Conservation (phyloP, 2,888 invertebrate genomes). For the Drosophila diplacantha region DNA sequence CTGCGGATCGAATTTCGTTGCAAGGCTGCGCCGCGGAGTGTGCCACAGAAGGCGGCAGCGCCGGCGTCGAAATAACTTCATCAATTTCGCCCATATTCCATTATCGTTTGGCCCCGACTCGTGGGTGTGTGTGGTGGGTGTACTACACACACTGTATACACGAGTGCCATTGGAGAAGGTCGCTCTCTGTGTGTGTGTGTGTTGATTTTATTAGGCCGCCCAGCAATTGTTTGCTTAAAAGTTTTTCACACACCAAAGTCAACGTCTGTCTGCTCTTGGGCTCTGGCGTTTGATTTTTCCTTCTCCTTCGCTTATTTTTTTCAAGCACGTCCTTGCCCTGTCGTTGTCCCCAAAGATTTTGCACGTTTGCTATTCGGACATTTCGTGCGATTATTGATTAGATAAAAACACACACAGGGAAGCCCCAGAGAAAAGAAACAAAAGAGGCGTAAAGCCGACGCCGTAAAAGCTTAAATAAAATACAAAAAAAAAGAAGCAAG, state of each 20-base stretch:
- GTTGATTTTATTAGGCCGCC: slow-evolving; percentile 63
- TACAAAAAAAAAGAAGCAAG: slow-evolving; percentile 25
- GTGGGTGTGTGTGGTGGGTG: slow-evolving; percentile 1
- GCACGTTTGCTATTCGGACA: slow-evolving; percentile 70
- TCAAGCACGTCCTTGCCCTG: slow-evolving; percentile 54
- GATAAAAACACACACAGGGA: slow-evolving; percentile 52
- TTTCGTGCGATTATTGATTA: slow-evolving; percentile 68
- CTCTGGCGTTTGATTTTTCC: slow-evolving; percentile 26
- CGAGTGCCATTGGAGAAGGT: slow-evolving; percentile 1
- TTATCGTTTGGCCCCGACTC: slow-evolving; percentile 29
- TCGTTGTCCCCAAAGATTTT: slow-evolving; percentile 63
- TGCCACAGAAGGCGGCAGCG: slow-evolving; percentile 18
- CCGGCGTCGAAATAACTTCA: slow-evolving; percentile 49
- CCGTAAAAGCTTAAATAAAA: slow-evolving; percentile 32
- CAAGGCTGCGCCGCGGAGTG: slow-evolving; percentile 39
- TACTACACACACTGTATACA: slow-evolving; percentile 10
- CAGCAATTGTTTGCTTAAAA: slow-evolving; percentile 66
- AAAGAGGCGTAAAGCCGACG: slow-evolving; percentile 39
- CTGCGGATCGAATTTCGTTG: slow-evolving; percentile 42
- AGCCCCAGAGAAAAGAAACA: slow-evolving; percentile 22
- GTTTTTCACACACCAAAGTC: slow-evolving; percentile 50
- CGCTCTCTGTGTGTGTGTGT: slow-evolving; percentile 11
- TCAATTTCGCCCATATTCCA: slow-evolving; percentile 45
- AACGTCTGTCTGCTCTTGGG: slow-evolving; percentile 44
- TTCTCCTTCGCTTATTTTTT: slow-evolving; percentile 19